Evolutionary conservation across 2,888 invertebrate genomes (phyloP).

Genomic region (Anorthoa munda): DNA sequence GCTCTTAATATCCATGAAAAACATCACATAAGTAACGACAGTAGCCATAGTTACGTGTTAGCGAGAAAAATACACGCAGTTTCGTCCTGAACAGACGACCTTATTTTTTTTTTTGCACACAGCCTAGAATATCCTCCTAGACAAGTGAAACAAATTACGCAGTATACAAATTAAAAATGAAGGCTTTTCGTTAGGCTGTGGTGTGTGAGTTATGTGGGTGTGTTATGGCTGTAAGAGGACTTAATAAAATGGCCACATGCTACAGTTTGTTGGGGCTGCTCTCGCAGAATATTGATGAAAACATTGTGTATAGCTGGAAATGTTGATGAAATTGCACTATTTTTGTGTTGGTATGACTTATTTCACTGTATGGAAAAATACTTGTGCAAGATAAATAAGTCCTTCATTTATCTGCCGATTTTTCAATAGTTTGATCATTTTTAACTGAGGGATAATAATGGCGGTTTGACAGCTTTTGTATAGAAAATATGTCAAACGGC

Average conservation of each 20-base stretch:
- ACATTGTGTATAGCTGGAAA: conserved; percentile 28
- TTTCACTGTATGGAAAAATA: too few relatives aligned
- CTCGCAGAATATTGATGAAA: conserved; percentile 69
- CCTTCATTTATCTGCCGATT: too few relatives aligned
- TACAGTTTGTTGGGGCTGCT: too few relatives aligned
- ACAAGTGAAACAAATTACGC: neutral
- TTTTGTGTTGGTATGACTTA: conserved; percentile 16
- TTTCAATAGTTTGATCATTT: too few relatives aligned
- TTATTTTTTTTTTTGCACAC: conserved; percentile 12
- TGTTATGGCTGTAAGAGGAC: conserved; percentile 23
- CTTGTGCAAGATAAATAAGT: too few relatives aligned
- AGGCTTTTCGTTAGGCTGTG: conserved; percentile 29
- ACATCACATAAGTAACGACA: conserved; percentile 24
- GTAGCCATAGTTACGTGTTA: conserved; percentile 12
- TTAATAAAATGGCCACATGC: too few relatives aligned
- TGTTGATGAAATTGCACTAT: conserved; percentile 10
- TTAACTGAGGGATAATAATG: too few relatives aligned
- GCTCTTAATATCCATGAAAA: conserved; percentile 21
- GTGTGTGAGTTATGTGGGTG: conserved; percentile 11
- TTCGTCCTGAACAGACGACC: neutral
- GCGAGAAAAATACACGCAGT: conserved; percentile 9
- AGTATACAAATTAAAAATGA: conserved; percentile 9
- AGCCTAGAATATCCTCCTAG: conserved; percentile 12
- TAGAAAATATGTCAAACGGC: too few relatives aligned
- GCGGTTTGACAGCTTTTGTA: too few relatives aligned